A percentile compares a stretch with the other conserved stretches of the same genome.
phyloP scores from a whole-genome alignment of 1,140 invertebrate genomes.

The Arctopsyche grandis region DNA sequence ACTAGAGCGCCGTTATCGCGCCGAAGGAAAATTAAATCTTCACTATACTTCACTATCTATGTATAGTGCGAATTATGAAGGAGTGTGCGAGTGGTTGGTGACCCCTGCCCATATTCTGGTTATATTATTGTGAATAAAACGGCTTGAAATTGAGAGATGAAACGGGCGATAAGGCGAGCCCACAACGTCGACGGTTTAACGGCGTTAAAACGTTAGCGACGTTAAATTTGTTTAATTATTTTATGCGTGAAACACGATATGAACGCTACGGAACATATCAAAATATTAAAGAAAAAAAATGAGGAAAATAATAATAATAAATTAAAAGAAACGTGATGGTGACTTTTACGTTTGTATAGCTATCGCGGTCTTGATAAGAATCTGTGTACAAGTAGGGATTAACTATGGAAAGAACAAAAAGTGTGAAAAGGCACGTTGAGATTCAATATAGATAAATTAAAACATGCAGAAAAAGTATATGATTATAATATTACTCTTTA shows the following conservation, averaged over 20 bases:
- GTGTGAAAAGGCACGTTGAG: neutral
- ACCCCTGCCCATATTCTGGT: neutral
- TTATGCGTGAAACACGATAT: constrained; percentile 47
- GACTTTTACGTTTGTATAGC: constrained; percentile 7
- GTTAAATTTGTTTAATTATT: constrained; percentile 49
- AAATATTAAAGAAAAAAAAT: no score
- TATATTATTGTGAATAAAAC: neutral
- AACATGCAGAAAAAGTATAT: neutral
- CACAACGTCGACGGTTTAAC: constrained; percentile 25
- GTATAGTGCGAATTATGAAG: neutral
- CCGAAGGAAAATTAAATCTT: no score
- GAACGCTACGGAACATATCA: constrained; percentile 7
- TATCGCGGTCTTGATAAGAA: constrained; percentile 22
- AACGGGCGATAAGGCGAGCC: constrained; percentile 21
- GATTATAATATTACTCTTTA: no score
- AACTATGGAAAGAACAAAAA: neutral
- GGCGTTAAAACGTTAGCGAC: constrained; percentile 41
- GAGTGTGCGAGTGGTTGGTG: neutral
- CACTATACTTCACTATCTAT: neutral
- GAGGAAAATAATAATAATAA: neutral
- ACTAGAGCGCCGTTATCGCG: no score
- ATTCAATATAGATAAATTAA: neutral
- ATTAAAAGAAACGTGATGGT: constrained; percentile 4
- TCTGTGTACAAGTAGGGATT: neutral
- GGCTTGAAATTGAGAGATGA: constrained; percentile 29